Evolutionary conservation across 1,140 invertebrate genomes (phyloP).

Genomic region (Heliconius himera): DNA sequence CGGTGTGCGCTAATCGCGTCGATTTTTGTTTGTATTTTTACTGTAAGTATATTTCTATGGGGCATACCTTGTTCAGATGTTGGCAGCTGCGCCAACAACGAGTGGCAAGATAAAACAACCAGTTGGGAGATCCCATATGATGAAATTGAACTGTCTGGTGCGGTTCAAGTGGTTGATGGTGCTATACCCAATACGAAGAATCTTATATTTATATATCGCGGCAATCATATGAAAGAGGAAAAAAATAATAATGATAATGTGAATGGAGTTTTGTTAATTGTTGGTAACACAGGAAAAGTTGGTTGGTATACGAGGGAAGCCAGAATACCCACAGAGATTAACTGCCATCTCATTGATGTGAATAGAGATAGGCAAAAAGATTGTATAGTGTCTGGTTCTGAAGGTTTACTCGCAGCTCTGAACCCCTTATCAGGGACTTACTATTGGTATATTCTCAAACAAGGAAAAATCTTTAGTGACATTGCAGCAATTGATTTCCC

Average conservation of each 20-base stretch:
- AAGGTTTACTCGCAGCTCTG: constrained; percentile 86
- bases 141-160: constrained; percentile 87
- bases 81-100: constrained; percentile 82
- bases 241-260: constrained; percentile 77
- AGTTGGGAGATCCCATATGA: constrained; percentile 88
- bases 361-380: constrained; percentile 86
- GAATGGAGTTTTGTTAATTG: constrained; percentile 84
- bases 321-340: constrained; percentile 85
- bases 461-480: constrained; percentile 74
- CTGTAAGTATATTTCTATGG: constrained; percentile 88
- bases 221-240: constrained; percentile 83
- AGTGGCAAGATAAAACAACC: constrained; percentile 81
- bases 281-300: constrained; percentile 84
- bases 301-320: constrained; percentile 85
- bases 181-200: constrained; percentile 83
- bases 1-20: constrained; percentile 86
- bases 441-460: constrained; percentile 85
- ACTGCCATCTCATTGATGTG: constrained; percentile 87
- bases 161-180: constrained; percentile 86
- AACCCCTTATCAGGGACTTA: constrained; percentile 86
- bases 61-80: constrained; percentile 87
- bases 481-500: constrained; percentile 85
- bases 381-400: constrained; percentile 87
- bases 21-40: constrained; percentile 86
- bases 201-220: constrained; percentile 87